Evolutionary conservation across 2,797 vertebrate species (phyloP).

Genomic region (Carcharodon carcharias): DNA sequence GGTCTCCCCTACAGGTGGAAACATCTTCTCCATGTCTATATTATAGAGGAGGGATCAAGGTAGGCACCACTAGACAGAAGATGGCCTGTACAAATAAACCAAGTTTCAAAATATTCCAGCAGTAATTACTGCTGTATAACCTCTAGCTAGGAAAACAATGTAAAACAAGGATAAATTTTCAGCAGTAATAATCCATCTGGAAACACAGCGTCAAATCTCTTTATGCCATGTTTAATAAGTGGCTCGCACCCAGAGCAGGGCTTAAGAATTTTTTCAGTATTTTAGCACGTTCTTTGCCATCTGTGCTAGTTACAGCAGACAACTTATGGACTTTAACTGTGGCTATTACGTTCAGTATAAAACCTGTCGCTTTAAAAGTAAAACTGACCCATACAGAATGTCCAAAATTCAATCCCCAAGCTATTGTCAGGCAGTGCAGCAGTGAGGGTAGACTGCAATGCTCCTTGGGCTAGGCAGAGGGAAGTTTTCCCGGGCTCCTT

Average conservation of each 20-base stretch:
- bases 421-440: background rate
- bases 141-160: background rate
- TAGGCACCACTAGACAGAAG: background rate
- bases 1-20: too few species aligned
- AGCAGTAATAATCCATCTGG: constrained; percentile 3
- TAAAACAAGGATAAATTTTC: background rate
- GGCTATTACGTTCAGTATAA: background rate
- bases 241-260: background rate
- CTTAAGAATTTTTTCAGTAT: background rate
- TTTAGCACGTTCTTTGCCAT: background rate
- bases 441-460: too few species aligned
- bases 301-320: background rate
- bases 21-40: background rate
- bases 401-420: background rate
- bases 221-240: constrained; percentile 1
- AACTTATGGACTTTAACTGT: background rate
- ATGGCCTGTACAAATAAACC: background rate
- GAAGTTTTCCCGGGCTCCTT: background rate
- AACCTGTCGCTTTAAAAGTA: background rate
- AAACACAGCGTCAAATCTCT: background rate
- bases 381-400: background rate
- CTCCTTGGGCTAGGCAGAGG: background rate
- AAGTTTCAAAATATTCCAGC: background rate
- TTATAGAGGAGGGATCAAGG: background rate
- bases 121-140: background rate